Evolutionary conservation across 2,113 vertebrate genomes (phyloP), one percentile per base, ranked within the genome.

Genomic region (Sylvia atricapilla): DNA sequence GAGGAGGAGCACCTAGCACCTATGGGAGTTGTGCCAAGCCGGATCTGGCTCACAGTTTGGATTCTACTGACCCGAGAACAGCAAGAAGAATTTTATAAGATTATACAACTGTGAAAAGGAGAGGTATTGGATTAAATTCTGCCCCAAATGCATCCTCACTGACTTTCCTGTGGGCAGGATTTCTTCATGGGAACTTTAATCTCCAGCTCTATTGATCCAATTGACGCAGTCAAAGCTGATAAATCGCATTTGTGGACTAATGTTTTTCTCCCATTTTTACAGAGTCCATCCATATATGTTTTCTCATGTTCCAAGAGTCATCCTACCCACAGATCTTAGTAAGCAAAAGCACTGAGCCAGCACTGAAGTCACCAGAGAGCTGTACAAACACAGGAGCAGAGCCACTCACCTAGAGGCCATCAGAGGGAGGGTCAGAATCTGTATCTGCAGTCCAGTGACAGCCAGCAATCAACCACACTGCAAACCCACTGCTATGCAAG

Each of bases 101-200:
- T 87, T 86, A 75, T 56, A 72, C n/a, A 78, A 5, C 43, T 0
- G 0, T 50, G 67, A 70, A 90, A 90, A 75, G 4, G 64, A 25
- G 11, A 5, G 22, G 23, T 78, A 37, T 44, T 84, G 39, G 47
- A 75, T 75, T 85, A 52, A 83, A 77, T 74, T 76, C 47, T 85
- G 50, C 37, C 49, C 46, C 41, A 66, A 3, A 23, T n/a, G 27
- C 44, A 46, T 53, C 25, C 14, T 39, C 25, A 2, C 23, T 72
- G 49, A 52, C 28, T 66, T 78, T n/a, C 53, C 33, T 58, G 3
- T 21, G 28, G n/a, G 22, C 53, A 82, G 55, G 47, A 86, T 93
- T 94, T 96, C 92, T 77, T 80, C 60, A 43, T 2, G 2, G 88
- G 76, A 90, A 95, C 79, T 86, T 92, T 82, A 92, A 93, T 84